Percentiles rank a stretch among this genome's conserved stretches.
These are phyloP conservation scores for Polyommatus iphigenia DNA, from an alignment of 2,888 invertebrate genomes.

Conservation along the genomic window DNA sequence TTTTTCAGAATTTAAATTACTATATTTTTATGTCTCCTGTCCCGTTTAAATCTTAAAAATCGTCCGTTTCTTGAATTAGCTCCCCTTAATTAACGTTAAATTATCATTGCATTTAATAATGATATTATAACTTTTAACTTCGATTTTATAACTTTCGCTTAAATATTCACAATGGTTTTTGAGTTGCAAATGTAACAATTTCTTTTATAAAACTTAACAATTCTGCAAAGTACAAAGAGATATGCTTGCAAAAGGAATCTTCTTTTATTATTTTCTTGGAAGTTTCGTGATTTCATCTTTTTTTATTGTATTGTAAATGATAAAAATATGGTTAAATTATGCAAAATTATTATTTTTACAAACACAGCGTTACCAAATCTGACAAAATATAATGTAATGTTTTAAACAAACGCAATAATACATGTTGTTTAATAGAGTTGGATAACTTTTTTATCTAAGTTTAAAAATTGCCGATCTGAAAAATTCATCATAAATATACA, in stretches of 20 bases:
- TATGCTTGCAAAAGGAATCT: not conserved
- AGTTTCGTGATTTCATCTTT: not conserved
- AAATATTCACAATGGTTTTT: not conserved
- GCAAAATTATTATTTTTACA: not conserved
- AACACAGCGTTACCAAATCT: not conserved
- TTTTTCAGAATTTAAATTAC: no score
- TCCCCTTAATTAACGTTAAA: no score
- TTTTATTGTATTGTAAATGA: not conserved
- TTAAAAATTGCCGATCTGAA: no score
- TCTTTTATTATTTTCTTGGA: not conserved
- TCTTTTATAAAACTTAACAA: not conserved
- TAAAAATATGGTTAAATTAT: not conserved
- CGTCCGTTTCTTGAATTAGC: no score
- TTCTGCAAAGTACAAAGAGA: not conserved
- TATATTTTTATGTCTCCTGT: no score
- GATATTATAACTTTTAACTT: not conserved
- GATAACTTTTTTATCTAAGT: not conserved
- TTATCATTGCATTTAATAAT: no score
- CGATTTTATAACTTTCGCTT: not conserved
- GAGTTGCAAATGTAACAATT: not conserved
- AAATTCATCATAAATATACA: no score
- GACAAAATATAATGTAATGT: not conserved
- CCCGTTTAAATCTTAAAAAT: no score
- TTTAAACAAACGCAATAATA: no score
- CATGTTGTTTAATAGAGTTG: not conserved